Evolutionary conservation across 1,140 invertebrate species (phyloP).

Genomic region (Hycleus phaleratus): DNA sequence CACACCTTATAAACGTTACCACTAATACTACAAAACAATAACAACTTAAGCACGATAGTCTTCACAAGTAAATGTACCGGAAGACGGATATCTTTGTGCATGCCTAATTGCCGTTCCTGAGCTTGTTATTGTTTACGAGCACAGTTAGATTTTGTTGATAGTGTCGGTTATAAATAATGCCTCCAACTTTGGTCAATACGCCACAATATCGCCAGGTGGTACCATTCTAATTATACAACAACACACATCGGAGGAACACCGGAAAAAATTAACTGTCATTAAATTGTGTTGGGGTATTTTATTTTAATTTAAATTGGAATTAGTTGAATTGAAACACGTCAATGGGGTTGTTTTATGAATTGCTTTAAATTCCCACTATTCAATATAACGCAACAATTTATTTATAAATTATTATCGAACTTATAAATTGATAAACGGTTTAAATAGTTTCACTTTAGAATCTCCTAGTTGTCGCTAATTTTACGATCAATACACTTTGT

Average conservation of each 20-base stretch:
- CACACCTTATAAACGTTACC: no score
- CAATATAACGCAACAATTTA: constrained; percentile 18
- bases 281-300: no score
- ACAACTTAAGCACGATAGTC: constrained; percentile 32
- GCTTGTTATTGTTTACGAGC: constrained; percentile 11
- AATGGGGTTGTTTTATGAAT: no score
- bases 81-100: constrained; percentile 39
- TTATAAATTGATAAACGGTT: constrained; percentile 27
- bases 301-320: no score
- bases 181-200: no score
- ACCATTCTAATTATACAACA: constrained; percentile 7
- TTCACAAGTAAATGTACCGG: constrained; percentile 35
- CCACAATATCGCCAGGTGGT: not conserved
- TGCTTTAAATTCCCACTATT: no score
- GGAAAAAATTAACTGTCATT: not conserved
- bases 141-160: no score
- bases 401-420: not conserved
- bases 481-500: no score
- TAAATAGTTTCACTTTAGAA: constrained; percentile 17
- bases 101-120: constrained; percentile 37
- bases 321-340: no score
- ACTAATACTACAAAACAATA: not conserved
- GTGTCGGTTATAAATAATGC: no score
- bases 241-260: not conserved
- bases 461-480: constrained; percentile 3